Evolutionary conservation across 1,140 invertebrate genomes (phyloP), one percentile per base, ranked within the genome.

Genomic region (Neomicropteryx cornuta): DNA sequence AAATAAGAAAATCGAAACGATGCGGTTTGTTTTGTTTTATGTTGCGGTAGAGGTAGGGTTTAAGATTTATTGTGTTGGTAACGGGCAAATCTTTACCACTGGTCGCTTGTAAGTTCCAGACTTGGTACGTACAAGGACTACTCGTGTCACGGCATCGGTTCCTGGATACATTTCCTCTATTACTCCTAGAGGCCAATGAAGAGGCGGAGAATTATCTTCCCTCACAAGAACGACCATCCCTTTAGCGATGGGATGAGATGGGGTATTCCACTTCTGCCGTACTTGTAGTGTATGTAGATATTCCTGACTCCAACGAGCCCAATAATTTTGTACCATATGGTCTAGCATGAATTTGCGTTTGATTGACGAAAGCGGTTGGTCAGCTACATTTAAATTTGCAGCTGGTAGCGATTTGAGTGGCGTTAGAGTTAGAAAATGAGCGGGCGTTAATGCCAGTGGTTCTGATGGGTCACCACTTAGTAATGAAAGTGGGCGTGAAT

Each of bases 351-450:
- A 16, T 23, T 22, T 21, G 16, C 53, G 41, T 45, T 45, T 51
- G 23, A 43, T 16, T 17, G 32, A 31, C 23, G 48, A 33, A 23
- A 38, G 37, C 33, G 48, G 50, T 14, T 28, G 20, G 10, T 41
- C 24, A 14, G 6, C 30, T n/a, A 11, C 17, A 27, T 20, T 27
- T 1, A 56, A 10, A 23, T 55, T 48, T 17, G 46, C 39, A 50
- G 33, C 49, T 5, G 57, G 58, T 57, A 45, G 22, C 38, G 49
- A 36, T 29, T 42, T 41, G 50, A 60, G 27, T 46, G 52, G 42
- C 21, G 41, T 28, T 14, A 44, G 43, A 6, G 45, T 47, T 16
- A 60, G 38, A 41, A 62, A 60, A 44, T 62, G 58, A 5, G 49
- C 45, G 8, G 59, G 54, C 4, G 52, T 58, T 6, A 60, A 18